Base-by-base conservation (phyloP, 2,113 vertebrate genomes). In the Sterna hirundo region DNA sequence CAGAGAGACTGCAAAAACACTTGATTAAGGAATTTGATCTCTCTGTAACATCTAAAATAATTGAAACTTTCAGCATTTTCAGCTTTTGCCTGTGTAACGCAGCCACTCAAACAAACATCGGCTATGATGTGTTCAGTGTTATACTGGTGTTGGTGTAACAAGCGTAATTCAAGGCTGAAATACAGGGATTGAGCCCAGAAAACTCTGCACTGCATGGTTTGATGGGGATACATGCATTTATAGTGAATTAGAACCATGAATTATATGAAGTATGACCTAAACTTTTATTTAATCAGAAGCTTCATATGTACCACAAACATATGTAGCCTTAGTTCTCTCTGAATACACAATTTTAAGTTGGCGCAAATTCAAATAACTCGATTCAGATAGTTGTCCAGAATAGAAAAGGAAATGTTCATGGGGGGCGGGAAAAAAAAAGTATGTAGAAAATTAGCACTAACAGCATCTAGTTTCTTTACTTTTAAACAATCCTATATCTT, bases 1-100 rank as follows among this genome's bases (percentile, higher is more conserved):
- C 83, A 94, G 21, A 86, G 8, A 65, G 55, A 93, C 47, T 58
- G 81, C 44, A 94, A 57, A 93, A 86, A 23, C 42, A 77, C 54
- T 57, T 83, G 66, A 96, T 88, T 86, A 92, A 78, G 25, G 36
- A 96, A 82, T 81, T 47, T 71, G 74, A 92, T 77, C 58, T 38
- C 64, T 61, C 38, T 62, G 49, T 13, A 66, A 61, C 30, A 81
- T 55, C 29, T 62, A 51, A 83, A 94, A 71, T 55, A 65, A 90
- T 54, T 84, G 40, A 90, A 88, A 88, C 54, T 91, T 88, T 40
- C 52, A 54, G 36, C 40, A 49, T 83, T 86, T 94, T 83, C 51
- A 70, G 34, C 11, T 58, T 90, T 27, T 57, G 29, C 68, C 42
- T 44, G 8, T 44, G 26, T 22, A 85, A 72, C 13, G 7, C 2